Evolutionary conservation across 2,113 vertebrate genomes (phyloP), one percentile per base, ranked within the genome.

Genomic region (Thymallus thymallus): DNA sequence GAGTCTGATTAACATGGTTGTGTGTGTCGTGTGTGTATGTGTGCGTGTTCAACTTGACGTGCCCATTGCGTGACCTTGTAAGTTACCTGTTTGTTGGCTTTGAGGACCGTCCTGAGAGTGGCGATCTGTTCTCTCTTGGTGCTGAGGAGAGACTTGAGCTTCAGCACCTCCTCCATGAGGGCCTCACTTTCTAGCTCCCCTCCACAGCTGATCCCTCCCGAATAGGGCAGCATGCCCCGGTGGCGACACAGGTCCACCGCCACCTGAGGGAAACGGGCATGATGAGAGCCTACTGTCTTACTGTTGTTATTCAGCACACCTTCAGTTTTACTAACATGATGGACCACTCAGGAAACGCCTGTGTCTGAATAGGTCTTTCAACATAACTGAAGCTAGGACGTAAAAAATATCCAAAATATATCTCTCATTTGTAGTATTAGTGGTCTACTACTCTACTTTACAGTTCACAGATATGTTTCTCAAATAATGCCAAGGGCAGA

Each of bases 71-170:
- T 6, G 30, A 29, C 22, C n/a, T 29, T 26, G 55, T 64, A 3
- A 2, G 29, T 24, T 82, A 95, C 95, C 94, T 95, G 94, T 72
- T 95, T 95, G 86, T 94, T 95, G 56, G 95, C 95, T 85, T 95
- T 95, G 22, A 95, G 92, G 73, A 95, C 93, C 20, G 94, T 95
- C 83, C 95, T 90, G 70, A 95, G 92, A 0, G 95, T 95, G 24
- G 94, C 94, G 1, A 95, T 95, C 91, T 95, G 95, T 66, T 95
- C 95, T 66, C 93, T 89, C 85, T 95, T 95, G 72, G 95, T 95
- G 89, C 94, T 95, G 61, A 95, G 91, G 72, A 95, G 89, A 22
- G 94, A 95, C 82, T 94, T 95, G 48, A 95, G 92, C 77, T 95
- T 95, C 13, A 95, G 82, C 2, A 95, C 92, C 69, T 95, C 95